Evolutionary conservation across 2,888 invertebrate genomes (phyloP).

Genomic region (Drosophila borborema): DNA sequence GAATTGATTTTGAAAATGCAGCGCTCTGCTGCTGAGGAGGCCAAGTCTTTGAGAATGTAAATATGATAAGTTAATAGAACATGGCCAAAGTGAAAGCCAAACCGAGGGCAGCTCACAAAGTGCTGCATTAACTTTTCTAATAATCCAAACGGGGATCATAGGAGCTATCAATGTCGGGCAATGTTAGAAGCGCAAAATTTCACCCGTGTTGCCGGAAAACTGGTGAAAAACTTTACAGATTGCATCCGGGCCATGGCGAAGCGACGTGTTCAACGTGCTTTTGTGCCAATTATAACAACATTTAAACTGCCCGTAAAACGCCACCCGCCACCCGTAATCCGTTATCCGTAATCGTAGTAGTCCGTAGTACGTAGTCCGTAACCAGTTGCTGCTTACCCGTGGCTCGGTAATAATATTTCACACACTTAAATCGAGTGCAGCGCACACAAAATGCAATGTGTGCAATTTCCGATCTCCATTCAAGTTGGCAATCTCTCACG

Average conservation of each 20-base stretch:
- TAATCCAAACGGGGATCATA: slow-evolving; percentile 42
- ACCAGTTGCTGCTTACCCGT: background rate
- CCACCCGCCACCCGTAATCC: too few relatives aligned
- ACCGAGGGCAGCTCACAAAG: background rate
- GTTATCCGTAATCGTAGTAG: background rate
- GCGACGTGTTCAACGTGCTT: background rate
- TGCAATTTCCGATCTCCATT: slow-evolving; percentile 24
- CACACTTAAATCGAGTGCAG: slow-evolving; percentile 27
- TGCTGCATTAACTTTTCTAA: slow-evolving; percentile 37
- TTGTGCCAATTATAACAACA: slow-evolving; percentile 10
- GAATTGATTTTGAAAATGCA: slow-evolving; percentile 1
- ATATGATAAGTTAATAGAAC: background rate
- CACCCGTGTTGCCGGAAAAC: background rate
- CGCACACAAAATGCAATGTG: slow-evolving; percentile 26
- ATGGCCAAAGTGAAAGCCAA: background rate
- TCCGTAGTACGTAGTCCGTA: background rate
- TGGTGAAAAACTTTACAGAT: background rate
- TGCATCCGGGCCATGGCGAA: background rate
- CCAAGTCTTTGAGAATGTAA: background rate
- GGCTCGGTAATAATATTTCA: slow-evolving; percentile 21
- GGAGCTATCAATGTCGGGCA: slow-evolving; percentile 36
- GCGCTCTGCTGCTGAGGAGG: background rate
- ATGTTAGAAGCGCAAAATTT: slow-evolving; percentile 16
- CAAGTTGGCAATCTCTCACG: slow-evolving; percentile 12
- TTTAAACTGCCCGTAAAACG: background rate